Conservation (phyloP, 2,797 vertebrate genomes). For the Labeo calbasu region DNA sequence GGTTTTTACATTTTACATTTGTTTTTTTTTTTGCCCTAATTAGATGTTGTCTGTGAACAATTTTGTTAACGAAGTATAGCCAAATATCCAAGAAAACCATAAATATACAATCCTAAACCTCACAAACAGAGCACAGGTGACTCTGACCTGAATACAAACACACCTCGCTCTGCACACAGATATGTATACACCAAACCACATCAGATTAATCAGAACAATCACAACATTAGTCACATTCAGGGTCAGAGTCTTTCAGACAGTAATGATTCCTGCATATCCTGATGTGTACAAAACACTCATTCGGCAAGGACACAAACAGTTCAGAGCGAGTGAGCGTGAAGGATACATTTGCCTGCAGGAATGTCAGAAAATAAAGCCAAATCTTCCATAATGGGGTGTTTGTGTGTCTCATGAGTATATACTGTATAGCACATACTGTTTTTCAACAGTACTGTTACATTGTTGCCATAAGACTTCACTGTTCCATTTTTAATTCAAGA, state of each 20-base stretch:
- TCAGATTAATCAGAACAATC: constrained; percentile 23
- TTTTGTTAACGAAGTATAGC: no score
- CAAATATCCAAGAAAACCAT: not conserved
- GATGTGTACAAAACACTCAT: constrained; percentile 1
- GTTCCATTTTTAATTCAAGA: not conserved
- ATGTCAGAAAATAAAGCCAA: not conserved
- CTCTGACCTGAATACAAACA: not conserved
- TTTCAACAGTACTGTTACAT: not conserved
- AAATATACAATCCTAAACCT: not conserved
- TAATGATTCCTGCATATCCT: not conserved
- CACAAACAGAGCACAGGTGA: not conserved
- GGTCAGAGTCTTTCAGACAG: constrained; percentile 10
- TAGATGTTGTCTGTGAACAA: not conserved
- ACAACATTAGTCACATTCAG: not conserved
- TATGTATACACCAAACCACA: not conserved
- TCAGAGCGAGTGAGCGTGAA: constrained; percentile 20
- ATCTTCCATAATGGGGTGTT: not conserved
- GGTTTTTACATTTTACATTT: not conserved
- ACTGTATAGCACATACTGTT: not conserved
- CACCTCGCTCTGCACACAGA: not conserved
- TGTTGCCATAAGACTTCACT: not conserved
- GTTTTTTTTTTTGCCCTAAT: no score
- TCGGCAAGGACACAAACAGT: not conserved
- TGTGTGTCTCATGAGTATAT: not conserved
- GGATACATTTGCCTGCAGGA: constrained; percentile 6